Base-by-base conservation (phyloP, 2,888 invertebrate genomes). In the Cephus rjabovi region DNA sequence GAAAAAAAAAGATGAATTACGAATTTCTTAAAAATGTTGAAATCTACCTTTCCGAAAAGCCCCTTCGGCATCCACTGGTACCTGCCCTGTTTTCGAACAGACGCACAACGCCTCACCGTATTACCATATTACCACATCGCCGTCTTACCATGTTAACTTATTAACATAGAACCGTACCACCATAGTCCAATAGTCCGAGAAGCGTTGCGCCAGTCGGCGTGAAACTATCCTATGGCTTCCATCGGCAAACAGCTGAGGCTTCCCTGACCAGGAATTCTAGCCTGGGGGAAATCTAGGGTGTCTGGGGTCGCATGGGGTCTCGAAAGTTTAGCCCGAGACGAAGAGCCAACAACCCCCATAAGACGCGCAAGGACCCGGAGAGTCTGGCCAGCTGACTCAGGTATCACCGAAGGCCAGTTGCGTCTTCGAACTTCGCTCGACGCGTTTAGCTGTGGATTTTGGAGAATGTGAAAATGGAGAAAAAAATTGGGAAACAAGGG, bases 221-320 rank as follows among this genome's bases (percentile, higher is more conserved):
- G 81, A 81, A 81, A 83, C 78, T 79, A 80, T 81, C 78, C 81
- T 86, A 89, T 76, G 89, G 89, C 88, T 89, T 89, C 89, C 87
- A 88, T 87, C 79, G 85, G 85, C 86, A 87, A 89, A 89, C 89
- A 89, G 87, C 88, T 87, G 87, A 89, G 88, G 89, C 88, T 89
- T 88, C 88, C 81, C 85, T 37, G n/a, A 30, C 23, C 37, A 74
- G 74, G 74, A 74, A 35, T 74, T 37, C 74, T 74, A 74, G 31
- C 74, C 37, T 35, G n/a, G 74, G 74, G 74, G 35, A 34, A 74
- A 23, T 74, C 74, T 33, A 74, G n/a, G 74, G 35, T 56, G 56
- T 74, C 74, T 74, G 35, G 74, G 74, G 74, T 71, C 71, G 15
- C 71, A 71, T 34, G 71, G 71, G 71, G 71, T 35, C 35, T 34